Evolutionary conservation across 1,140 invertebrate species (phyloP), one percentile per base, ranked within the genome.

Genomic region (Halesus radiatus): DNA sequence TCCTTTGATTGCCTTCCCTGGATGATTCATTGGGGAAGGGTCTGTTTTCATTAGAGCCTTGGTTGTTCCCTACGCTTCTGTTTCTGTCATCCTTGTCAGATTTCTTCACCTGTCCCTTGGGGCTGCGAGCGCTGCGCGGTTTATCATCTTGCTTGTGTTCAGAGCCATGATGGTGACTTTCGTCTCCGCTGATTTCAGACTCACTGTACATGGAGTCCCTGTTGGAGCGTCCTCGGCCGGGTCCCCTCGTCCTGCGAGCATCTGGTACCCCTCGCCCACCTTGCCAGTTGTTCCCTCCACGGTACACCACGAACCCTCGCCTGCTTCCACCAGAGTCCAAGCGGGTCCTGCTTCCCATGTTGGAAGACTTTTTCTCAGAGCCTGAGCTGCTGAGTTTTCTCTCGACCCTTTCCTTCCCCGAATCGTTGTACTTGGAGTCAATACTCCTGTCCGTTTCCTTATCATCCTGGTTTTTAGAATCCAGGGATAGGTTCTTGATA

Each of bases 111-210:
- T 86, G 86, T 3, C 80, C 75, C 83, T 91, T 90, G 0, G 90
- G 88, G 58, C 88, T 90, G 62, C 87, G 86, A 1, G 86, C 84
- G 0, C 86, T 86, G 20, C 79, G 45, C 22, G 66, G 56, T 32
- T 83, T 83, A 18, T 78, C 75, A 22, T 78, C 75, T 64, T 23
- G 56, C 70, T 80, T 80, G 29, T 64, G 52, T 73, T 92, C 92
- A 0, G 87, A 88, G 37, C 37, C 37, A 0, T 90, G 90, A 0
- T 85, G 87, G 4, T 89, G 90, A 50, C 90, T 85, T 68, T 91
- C 92, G 56, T 93, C 92, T 1, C 89, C 90, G 56, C 91, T 92
- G 3, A 89, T 88, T 78, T 93, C 92, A 10, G 92, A 92, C 82
- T 93, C 92, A 1, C 82, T 83, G 64, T 81, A 83, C 56, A 80